Percentiles rank a stretch among this genome's conserved stretches.
phyloP scores from a whole-genome alignment of 2,888 invertebrate genomes.

The Pegoplata infirma region DNA sequence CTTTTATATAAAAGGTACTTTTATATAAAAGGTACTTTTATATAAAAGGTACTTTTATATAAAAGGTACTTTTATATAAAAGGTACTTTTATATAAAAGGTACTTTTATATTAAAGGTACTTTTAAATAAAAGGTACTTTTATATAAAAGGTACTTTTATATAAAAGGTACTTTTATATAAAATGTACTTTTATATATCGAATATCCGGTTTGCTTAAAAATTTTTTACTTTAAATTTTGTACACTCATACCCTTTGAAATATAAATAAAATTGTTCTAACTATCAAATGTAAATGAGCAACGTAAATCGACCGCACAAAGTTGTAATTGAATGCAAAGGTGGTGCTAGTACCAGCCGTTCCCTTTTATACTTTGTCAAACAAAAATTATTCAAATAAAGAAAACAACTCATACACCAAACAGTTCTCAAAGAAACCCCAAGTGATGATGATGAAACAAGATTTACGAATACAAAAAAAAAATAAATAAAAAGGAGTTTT shows the following conservation, averaged over 20 bases:
- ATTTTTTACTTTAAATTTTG: too few species aligned
- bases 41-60: too few species aligned
- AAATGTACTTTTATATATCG: too few species aligned
- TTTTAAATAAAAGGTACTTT: too few species aligned
- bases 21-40: too few species aligned
- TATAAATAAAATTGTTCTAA: neutral
- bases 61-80: too few species aligned
- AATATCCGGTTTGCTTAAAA: too few species aligned
- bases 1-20: too few species aligned
- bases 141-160: too few species aligned
- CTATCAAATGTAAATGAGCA: slow-evolving; percentile 33
- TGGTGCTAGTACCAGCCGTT: neutral
- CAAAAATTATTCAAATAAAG: slow-evolving; percentile 43
- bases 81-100: too few species aligned
- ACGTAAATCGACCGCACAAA: slow-evolving; percentile 47
- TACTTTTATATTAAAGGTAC: too few species aligned
- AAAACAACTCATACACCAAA: slow-evolving; percentile 8
- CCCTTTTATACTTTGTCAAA: slow-evolving; percentile 22
- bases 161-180: too few species aligned
- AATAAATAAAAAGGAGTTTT: neutral
- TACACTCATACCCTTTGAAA: neutral
- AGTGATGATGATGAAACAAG: slow-evolving; percentile 29
- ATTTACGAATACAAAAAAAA: slow-evolving; percentile 18
- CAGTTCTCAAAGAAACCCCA: slow-evolving; percentile 23
- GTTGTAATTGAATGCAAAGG: slow-evolving; percentile 47